Evolutionary conservation across 2,797 vertebrate species (phyloP).

Genomic region (Acipenser ruthenus): DNA sequence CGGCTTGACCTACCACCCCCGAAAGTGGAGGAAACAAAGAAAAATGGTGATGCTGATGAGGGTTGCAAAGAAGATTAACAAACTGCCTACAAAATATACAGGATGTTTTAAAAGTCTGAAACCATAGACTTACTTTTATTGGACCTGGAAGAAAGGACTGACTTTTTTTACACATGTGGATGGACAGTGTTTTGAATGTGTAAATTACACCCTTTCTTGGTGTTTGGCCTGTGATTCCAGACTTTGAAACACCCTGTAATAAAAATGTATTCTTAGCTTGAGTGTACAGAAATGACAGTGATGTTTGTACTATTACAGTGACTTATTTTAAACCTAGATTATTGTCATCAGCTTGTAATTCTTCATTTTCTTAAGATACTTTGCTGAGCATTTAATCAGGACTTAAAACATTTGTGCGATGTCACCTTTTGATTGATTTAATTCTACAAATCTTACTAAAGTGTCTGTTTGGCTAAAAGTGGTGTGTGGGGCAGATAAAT

Average conservation of each 20-base stretch:
- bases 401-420: neutral
- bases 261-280: no score
- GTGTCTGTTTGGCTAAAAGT: neutral
- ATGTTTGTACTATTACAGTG: neutral
- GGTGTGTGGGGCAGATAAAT: neutral
- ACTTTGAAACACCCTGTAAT: no score
- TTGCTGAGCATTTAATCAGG: neutral
- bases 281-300: slow-evolving; percentile 3
- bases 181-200: no score
- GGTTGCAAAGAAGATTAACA: slow-evolving; percentile 21
- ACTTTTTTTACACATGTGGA: no score
- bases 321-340: slow-evolving; percentile 4
- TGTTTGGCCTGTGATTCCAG: no score
- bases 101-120: no score
- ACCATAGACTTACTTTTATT: no score
- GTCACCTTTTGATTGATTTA: neutral
- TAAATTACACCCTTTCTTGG: no score
- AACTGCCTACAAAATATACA: neutral
- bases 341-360: neutral
- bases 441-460: neutral
- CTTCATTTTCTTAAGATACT: neutral
- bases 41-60: slow-evolving; percentile 40
- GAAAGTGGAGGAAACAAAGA: slow-evolving; percentile 34
- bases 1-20: slow-evolving; percentile 79
- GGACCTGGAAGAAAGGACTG: no score